Percentiles rank a stretch among this genome's conserved stretches.
phyloP scores from a whole-genome alignment of 2,888 invertebrate species.

The Tenthredo livida region DNA sequence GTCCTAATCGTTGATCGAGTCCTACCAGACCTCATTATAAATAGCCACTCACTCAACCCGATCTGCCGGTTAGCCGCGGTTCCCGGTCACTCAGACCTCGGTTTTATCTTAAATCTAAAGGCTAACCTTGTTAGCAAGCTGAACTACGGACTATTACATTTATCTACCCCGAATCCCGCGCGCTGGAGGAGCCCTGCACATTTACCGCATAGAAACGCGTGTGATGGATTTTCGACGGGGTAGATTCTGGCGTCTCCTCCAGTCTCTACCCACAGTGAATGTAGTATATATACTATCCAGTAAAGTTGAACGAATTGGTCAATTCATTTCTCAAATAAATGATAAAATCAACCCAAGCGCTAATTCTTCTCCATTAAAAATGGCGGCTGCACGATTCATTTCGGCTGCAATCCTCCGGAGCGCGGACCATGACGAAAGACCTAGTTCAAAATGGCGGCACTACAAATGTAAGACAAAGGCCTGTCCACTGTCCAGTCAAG shows the following conservation, averaged over 20 bases:
- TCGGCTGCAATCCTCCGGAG: not conserved
- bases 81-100: slow-evolving; percentile 54
- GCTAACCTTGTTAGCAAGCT: slow-evolving; percentile 73
- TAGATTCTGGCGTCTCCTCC: slow-evolving; percentile 62
- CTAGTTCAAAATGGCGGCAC: not conserved
- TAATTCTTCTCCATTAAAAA: not conserved
- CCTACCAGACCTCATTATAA: slow-evolving; percentile 70
- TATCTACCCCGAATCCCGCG: slow-evolving; percentile 68
- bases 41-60: slow-evolving; percentile 56
- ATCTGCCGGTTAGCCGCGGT: slow-evolving; percentile 39
- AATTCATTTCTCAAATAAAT: not conserved
- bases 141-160: slow-evolving; percentile 72
- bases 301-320: slow-evolving; percentile 52
- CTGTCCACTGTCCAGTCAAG: not conserved
- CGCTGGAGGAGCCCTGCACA: slow-evolving; percentile 62
- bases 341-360: not conserved
- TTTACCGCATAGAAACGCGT: slow-evolving; percentile 36
- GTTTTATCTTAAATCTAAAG: slow-evolving; percentile 70
- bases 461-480: not conserved
- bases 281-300: slow-evolving; percentile 53
- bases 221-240: slow-evolving; percentile 68
- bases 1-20: slow-evolving; percentile 74
- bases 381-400: not conserved
- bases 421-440: slow-evolving; percentile 21
- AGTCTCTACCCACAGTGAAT: not conserved